phyloP scores from a whole-genome alignment of 2,113 vertebrate genomes.

The Rynchops niger region DNA sequence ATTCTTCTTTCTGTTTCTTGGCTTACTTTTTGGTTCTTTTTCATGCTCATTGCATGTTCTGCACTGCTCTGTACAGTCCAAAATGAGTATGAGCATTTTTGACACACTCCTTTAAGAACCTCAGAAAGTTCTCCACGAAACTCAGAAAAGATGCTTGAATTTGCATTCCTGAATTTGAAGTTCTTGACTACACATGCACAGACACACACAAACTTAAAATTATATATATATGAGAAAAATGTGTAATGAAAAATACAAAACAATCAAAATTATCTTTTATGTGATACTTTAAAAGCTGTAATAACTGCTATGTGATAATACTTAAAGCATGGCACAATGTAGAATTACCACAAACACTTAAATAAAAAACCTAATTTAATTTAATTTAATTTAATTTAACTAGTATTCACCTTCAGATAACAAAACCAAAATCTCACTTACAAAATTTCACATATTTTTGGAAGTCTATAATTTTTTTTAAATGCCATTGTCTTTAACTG shows the following conservation, averaged over 20 bases:
- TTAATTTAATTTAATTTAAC: background rate
- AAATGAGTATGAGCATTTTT: background rate
- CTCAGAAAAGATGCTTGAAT: background rate
- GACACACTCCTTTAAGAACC: background rate
- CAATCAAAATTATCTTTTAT: background rate
- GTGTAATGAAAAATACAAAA: background rate
- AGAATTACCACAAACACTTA: background rate
- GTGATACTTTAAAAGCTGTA: background rate
- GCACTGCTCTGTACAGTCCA: background rate
- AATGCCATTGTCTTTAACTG: background rate
- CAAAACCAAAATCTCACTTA: background rate
- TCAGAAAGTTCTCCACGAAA: background rate
- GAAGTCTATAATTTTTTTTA: background rate
- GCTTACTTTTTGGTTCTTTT: background rate
- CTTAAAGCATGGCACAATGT: background rate
- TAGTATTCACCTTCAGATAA: background rate
- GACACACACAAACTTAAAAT: background rate
- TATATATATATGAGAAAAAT: background rate
- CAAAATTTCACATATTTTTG: background rate
- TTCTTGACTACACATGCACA: background rate
- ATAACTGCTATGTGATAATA: background rate
- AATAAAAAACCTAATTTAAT: background rate
- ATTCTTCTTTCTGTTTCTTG: background rate
- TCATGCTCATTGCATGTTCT: background rate
- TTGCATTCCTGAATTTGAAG: background rate